Base-by-base conservation (phyloP, 2,113 vertebrate species). In the Callionymus lyra region DNA sequence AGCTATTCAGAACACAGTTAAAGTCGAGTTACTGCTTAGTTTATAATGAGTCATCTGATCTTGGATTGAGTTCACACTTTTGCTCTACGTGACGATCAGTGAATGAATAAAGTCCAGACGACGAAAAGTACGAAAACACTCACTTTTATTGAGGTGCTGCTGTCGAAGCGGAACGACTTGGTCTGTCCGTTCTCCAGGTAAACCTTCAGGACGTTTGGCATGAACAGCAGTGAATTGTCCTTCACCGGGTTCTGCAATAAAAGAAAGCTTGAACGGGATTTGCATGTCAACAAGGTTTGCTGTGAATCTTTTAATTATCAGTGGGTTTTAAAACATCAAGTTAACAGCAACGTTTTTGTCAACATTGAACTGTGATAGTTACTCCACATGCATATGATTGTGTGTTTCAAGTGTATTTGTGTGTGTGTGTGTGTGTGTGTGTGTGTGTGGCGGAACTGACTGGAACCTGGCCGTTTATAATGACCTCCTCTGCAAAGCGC, bases 111-210 rank as follows among this genome's bases (percentile, higher is more conserved):
- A 27, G 4, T 27, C 21, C 4, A 4, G 8, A 35, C 12, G 10
- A 31, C 6, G 14, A 16, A 9, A 19, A 16, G n/a, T 10, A 19
- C 19, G 40, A 4, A 32, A 9, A 47, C 45, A 34, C 82, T 50
- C 69, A 96, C 94, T 90, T 97, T 98, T 79, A 97, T 93, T 46
- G 92, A 95, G 66, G 94, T 98, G 56, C 81, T 94, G 82, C 84
- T 88, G 84, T 98, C 92, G 58, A 98, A 98, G 55, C 93, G 92
- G 63, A 98, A 98, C 14, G 94, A 98, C 77, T 98, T 98, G 43
- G 94, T 98, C 82, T 98, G 94, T 52, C 93, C 94, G 34, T 97
- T 98, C 87, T 98, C 94, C 76, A 98, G 86, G 67, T 98, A 98
- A 15, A 98, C 94, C 82, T 98, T 98, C 78, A 98, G 80, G 81